Evolutionary conservation across 2,888 invertebrate species (phyloP), one percentile per base, ranked within the genome.

Genomic region (Linnaemya vulpina): DNA sequence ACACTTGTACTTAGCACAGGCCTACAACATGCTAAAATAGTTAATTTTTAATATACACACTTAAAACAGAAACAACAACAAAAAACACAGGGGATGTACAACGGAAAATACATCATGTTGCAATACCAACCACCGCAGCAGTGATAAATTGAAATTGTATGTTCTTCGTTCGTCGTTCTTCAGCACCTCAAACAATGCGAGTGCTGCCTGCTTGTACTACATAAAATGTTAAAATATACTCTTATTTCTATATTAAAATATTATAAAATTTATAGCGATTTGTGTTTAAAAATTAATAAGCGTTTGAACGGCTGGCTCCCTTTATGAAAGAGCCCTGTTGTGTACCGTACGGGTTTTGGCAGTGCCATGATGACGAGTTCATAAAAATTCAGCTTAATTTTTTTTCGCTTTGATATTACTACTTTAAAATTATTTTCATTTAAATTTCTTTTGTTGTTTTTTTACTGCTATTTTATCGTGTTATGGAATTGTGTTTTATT

Each of bases 251-350:
- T 40, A 38, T 10, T 65, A 51, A 35, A 49, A 76, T 65, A 70
- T 65, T 60, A 68, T 30, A 67, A 55, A 73, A 67, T 68, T 82
- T 82, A 82, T 76, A 55, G 55, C 63, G 62, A 55, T 65, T 76
- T 46, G 55, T 70, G 55, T 63, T 76, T 63, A 63, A 71, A 76
- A 71, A 76, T 70, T 55, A 76, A 82, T 55, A 62, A 51, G 62
- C 35, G 58, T 30, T 60, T 43, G 25, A 49, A 10, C 22, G n/a
- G n/a, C 30, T 30, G 30, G 20, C 9, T 30, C 20, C 15, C 7
- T 38, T 20, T 15, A 11, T 35, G 43, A 51, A n/a, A 20, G 73
- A 73, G 3, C 2, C 5, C 3, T 30, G 30, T 30, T 30, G 30
- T 30, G 30, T 30, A 5, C 30, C 5, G 30, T 43, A 30, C 49